Base-by-base conservation (phyloP, 2,888 invertebrate genomes). In the Nomada flava region DNA sequence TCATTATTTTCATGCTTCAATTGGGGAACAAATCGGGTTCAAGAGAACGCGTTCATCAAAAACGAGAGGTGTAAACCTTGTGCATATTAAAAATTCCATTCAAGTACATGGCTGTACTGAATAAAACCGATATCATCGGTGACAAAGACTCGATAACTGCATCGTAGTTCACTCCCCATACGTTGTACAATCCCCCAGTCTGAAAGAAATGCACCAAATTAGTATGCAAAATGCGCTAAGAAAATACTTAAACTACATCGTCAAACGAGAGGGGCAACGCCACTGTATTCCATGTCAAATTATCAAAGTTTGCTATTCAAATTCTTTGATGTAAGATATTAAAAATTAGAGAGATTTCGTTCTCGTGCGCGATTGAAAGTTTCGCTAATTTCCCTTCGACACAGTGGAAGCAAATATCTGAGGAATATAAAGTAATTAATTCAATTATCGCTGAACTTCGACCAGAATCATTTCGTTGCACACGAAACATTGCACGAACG, bases 271-370 rank as follows among this genome's bases (percentile, higher is more conserved):
- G 15, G 9, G 15, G 20, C 4, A 29, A 44, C 5, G 15, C 47
- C 36, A 26, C 20, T 55, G 2, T 18, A 44, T 65, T 65, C 65
- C 73, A 73, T 73, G 65, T 55, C 73, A 65, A 65, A 65, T 68
- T 18, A 57, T 68, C 57, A 0, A 44, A 11, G n/a, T n/a, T 13
- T n/a, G 10, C 15, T 18, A 47, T 18, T 9, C 26, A 47, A 26
- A 47, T 13, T 18, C 5, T 18, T 18, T 7, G 44, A 57, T 26
- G 4, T 13, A 13, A n/a, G 29, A 59, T 36, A 59, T 18, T 36
- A 36, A 55, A 20, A 9, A 55, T 13, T 15, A 47, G 13, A 15
- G 47, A 15, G 15, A 15, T 13, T 36, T 36, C 36, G 36, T 36
- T 36, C 36, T 36, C 7, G 36, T 36, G 36, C 7, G 36, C 36